Evolutionary conservation across 2,797 vertebrate genomes (phyloP).

Genomic region (Melanotaenia nigrans): DNA sequence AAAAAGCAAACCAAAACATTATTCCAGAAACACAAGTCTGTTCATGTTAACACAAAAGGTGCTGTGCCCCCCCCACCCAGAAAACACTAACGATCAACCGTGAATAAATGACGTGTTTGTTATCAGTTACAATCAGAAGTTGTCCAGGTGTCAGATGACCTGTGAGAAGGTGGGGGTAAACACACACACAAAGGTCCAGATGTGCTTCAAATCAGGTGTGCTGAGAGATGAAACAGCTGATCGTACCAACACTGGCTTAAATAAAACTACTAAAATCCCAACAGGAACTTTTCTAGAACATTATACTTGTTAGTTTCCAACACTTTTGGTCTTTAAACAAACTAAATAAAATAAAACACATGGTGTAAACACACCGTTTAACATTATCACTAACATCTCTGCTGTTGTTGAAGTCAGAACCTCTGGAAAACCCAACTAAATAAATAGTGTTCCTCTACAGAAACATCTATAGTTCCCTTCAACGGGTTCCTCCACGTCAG

Average conservation of each 20-base stretch:
- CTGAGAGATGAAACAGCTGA: neutral
- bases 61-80: neutral
- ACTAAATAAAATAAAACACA: neutral
- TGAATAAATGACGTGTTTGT: neutral
- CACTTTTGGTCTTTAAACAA: conserved; percentile 1
- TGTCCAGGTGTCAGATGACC: too few relatives aligned
- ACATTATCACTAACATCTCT: neutral
- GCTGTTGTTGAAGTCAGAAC: neutral
- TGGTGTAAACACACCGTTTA: neutral
- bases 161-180: too few relatives aligned
- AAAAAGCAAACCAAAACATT: neutral
- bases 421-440: too few relatives aligned
- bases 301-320: neutral
- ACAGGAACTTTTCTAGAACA: neutral
- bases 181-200: neutral
- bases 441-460: neutral
- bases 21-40: neutral
- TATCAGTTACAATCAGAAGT: neutral
- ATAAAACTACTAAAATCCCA: neutral
- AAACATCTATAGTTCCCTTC: neutral
- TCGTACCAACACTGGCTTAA: neutral
- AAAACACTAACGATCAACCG: neutral
- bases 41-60: neutral
- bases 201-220: neutral
- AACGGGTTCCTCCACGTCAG: neutral